phyloP scores from a whole-genome alignment of 2,888 invertebrate species.

The Drosophila flavopinicola region DNA sequence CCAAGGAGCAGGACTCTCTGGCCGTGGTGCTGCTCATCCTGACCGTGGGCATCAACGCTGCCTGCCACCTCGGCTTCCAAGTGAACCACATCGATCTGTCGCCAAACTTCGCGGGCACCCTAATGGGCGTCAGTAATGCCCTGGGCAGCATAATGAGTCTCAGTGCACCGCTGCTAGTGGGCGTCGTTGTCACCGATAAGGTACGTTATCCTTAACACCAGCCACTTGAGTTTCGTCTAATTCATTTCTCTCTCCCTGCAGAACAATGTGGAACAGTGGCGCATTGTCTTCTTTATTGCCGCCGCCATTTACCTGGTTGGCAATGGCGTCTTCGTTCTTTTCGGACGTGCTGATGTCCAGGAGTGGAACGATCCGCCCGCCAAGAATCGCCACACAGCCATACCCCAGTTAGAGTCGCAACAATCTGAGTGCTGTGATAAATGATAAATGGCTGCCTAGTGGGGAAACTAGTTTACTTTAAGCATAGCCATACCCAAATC shows the following conservation, averaged over 20 bases:
- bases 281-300: constrained; percentile 90
- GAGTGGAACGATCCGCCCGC: constrained; percentile 88
- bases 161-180: constrained; percentile 90
- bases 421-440: constrained; percentile 12
- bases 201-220: constrained; percentile 84
- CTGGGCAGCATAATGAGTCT: constrained; percentile 91
- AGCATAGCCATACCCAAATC: too few species aligned
- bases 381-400: constrained; percentile 63
- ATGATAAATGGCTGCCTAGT: not conserved
- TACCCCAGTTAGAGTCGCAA: constrained; percentile 74
- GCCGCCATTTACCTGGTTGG: constrained; percentile 89
- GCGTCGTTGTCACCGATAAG: constrained; percentile 88
- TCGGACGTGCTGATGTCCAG: constrained; percentile 88
- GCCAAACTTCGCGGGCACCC: constrained; percentile 92
- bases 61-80: constrained; percentile 91
- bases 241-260: constrained; percentile 81
- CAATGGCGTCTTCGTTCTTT: constrained; percentile 89
- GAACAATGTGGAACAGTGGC: constrained; percentile 89
- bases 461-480: not conserved
- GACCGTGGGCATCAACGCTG: constrained; percentile 91
- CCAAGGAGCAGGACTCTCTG: constrained; percentile 81
- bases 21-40: constrained; percentile 89
- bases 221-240: not conserved
- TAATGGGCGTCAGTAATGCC: constrained; percentile 94
- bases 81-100: constrained; percentile 94